A percentile compares a stretch with the other conserved stretches of the same genome.
Conservation (phyloP, 1,140 invertebrate species). For the Aricia agestis region DNA sequence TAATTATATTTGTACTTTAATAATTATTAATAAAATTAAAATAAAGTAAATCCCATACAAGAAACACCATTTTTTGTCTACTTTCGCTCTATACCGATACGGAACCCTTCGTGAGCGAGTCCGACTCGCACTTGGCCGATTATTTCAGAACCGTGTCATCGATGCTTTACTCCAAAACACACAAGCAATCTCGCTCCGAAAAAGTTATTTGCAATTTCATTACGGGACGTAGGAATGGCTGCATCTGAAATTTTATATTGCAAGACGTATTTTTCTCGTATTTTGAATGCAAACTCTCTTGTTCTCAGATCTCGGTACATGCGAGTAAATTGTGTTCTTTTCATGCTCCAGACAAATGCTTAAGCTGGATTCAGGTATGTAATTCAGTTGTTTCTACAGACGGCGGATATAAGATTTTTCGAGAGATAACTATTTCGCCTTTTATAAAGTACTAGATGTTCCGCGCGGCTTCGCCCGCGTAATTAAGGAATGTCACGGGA, state of each 20-base stretch:
- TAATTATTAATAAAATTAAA: too few relatives aligned
- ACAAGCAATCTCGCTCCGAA: neutral
- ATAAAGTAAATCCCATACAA: too few relatives aligned
- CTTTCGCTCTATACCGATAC: too few relatives aligned
- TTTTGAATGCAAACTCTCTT: neutral
- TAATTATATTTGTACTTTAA: too few relatives aligned
- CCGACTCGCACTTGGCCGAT: too few relatives aligned
- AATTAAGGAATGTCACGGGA: too few relatives aligned
- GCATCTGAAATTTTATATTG: neutral
- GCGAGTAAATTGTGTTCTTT: slow-evolving; percentile 37
- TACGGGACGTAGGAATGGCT: neutral
- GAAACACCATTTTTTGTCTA: too few relatives aligned
- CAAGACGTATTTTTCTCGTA: slow-evolving; percentile 3
- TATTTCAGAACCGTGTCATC: neutral
- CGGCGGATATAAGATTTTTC: too few relatives aligned
- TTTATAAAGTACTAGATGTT: too few relatives aligned
- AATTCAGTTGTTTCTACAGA: neutral
- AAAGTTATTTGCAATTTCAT: neutral
- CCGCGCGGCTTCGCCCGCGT: too few relatives aligned
- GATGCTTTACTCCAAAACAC: neutral
- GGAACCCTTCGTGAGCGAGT: too few relatives aligned
- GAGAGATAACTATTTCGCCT: too few relatives aligned
- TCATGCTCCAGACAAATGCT: slow-evolving; percentile 19
- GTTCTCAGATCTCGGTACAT: slow-evolving; percentile 21
- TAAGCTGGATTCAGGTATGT: neutral